These are phyloP conservation scores for Dicentrarchus labrax DNA, from an alignment of 2,113 vertebrate species.

Conservation along the genomic window DNA sequence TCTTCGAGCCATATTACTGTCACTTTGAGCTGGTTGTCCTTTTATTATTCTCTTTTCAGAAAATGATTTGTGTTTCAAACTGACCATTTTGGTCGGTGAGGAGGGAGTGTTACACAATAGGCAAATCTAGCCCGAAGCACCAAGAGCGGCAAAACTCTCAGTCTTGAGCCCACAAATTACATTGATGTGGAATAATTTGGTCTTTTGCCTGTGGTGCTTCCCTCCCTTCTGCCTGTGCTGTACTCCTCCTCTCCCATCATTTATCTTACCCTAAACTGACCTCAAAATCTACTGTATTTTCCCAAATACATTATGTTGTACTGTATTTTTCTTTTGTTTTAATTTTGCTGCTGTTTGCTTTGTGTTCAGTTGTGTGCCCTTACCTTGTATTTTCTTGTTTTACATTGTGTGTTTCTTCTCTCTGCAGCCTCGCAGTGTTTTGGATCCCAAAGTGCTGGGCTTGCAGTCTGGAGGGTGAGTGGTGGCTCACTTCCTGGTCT, in stretches of 20 bases:
- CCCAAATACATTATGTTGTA: slow-evolving; percentile 1
- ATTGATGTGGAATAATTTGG: slow-evolving; percentile 76
- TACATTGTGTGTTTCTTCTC: slow-evolving; percentile 52
- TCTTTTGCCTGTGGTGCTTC: slow-evolving; percentile 66
- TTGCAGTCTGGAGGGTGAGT: slow-evolving; percentile 83
- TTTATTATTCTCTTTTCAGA: slow-evolving; percentile 64
- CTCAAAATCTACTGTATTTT: slow-evolving; percentile 44
- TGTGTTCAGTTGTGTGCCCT: slow-evolving; percentile 9
- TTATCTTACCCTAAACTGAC: slow-evolving; percentile 58
- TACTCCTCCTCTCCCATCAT: slow-evolving; percentile 45
- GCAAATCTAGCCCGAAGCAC: slow-evolving; percentile 69
- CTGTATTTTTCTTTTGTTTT: slow-evolving; percentile 24
- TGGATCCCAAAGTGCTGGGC: slow-evolving; percentile 82
- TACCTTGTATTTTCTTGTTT: slow-evolving; percentile 29
- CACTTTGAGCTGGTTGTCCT: slow-evolving; percentile 41
- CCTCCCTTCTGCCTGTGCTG: slow-evolving; percentile 46
- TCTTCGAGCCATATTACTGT: slow-evolving; percentile 61
- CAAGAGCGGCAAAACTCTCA: slow-evolving; percentile 60
- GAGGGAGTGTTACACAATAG: slow-evolving; percentile 72
- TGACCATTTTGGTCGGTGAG: slow-evolving; percentile 62
- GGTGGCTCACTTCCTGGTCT: slow-evolving; percentile 44
- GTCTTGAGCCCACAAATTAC: slow-evolving; percentile 72
- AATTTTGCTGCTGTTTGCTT: slow-evolving; percentile 26
- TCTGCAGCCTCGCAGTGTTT: slow-evolving; percentile 76
- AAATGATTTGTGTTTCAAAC: slow-evolving; percentile 76